These are phyloP conservation scores for Hoplostethus mediterraneus DNA, from an alignment of 2,797 vertebrate genomes.

Conservation along the genomic window DNA sequence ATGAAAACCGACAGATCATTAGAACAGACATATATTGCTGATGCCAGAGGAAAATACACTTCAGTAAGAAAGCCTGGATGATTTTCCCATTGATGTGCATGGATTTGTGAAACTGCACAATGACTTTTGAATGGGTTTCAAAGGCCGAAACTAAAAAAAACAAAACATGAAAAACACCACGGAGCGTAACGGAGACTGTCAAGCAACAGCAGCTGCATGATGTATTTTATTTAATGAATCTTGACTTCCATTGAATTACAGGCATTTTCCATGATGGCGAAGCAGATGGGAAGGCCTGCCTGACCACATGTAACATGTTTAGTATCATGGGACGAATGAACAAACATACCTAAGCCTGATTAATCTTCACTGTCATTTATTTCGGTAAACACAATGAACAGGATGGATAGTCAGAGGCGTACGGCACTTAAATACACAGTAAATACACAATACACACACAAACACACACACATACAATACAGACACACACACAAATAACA, in stretches of 20 bases:
- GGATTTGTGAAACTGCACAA: too few species aligned
- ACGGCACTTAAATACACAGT: neutral
- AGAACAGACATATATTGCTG: too few species aligned
- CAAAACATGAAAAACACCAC: neutral
- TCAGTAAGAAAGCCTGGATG: too few species aligned
- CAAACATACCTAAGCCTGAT: conserved; percentile 54
- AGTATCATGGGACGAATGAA: conserved; percentile 50
- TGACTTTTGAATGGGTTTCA: neutral
- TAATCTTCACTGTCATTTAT: conserved; percentile 49
- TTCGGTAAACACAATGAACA: conserved; percentile 35
- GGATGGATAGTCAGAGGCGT: conserved; percentile 6
- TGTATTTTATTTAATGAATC: conserved; percentile 45
- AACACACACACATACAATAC: conserved; percentile 9
- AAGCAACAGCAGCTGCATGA: conserved; percentile 20
- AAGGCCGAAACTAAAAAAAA: neutral
- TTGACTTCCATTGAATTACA: conserved; percentile 41
- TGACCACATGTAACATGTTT: conserved; percentile 47
- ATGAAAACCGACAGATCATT: neutral
- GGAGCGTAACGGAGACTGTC: neutral
- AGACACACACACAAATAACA: conserved; percentile 19
- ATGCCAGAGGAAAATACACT: too few species aligned
- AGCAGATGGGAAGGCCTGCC: conserved; percentile 52
- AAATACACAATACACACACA: conserved; percentile 7
- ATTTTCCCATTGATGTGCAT: too few species aligned
- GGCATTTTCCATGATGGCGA: conserved; percentile 27